phyloP scores from a whole-genome alignment of 2,797 vertebrate species.

The Thripadectes ignobilis region DNA sequence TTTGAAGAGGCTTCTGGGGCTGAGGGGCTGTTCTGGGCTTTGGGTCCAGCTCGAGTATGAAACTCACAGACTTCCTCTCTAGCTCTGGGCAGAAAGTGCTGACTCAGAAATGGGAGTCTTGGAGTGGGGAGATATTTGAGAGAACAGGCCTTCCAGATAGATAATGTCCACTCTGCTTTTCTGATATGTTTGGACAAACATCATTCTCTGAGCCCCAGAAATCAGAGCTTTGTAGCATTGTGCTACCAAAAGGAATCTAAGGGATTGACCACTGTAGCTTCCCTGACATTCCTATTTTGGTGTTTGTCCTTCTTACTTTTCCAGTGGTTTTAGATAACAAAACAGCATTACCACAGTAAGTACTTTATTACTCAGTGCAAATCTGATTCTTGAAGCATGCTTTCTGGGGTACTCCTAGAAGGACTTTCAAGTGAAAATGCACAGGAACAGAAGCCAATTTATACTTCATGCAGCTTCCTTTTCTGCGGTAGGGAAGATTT shows the following conservation, averaged over 20 bases:
- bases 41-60: not conserved
- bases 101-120: not conserved
- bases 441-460: not conserved
- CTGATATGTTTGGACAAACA: constrained; percentile 34
- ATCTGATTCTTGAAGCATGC: not conserved
- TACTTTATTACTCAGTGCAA: not conserved
- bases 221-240: not conserved
- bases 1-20: not conserved
- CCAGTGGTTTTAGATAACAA: not conserved
- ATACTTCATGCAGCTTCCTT: not conserved
- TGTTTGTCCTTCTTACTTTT: not conserved
- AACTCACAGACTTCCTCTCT: not conserved
- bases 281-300: not conserved
- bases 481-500: not conserved
- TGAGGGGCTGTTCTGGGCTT: not conserved
- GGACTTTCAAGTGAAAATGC: not conserved
- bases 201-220: not conserved
- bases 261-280: not conserved
- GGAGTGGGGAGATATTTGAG: not conserved
- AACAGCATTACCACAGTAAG: constrained; percentile 70
- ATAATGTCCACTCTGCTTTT: not conserved
- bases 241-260: not conserved
- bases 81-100: not conserved
- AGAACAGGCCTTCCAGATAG: not conserved
- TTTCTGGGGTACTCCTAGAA: not conserved